Evolutionary conservation across 2,888 invertebrate species (phyloP).

Genomic region (Masnerella sp.): DNA sequence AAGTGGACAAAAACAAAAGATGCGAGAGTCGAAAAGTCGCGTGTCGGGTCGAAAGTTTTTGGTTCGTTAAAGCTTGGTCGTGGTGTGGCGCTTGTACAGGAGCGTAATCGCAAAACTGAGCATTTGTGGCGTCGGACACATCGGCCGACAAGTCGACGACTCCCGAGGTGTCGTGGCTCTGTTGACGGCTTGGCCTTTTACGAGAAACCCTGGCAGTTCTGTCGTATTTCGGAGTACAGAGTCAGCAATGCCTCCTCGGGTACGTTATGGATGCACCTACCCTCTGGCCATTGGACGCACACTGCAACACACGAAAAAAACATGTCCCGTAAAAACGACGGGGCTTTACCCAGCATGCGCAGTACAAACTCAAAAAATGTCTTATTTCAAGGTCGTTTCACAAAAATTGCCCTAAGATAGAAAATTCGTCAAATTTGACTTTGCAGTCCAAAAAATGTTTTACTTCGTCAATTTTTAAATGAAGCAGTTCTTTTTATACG

Average conservation of each 20-base stretch:
- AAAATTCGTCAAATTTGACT: too few relatives aligned
- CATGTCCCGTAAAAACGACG: constrained; percentile 40
- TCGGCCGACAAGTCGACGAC: constrained; percentile 45
- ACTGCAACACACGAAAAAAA: constrained; percentile 83
- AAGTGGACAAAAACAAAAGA: constrained; percentile 7
- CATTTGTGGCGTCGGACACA: constrained; percentile 55
- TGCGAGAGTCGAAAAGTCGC: constrained; percentile 8
- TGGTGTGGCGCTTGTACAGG: constrained; percentile 73
- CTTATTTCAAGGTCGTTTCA: too few relatives aligned
- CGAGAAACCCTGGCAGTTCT: constrained; percentile 74
- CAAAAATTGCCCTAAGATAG: too few relatives aligned
- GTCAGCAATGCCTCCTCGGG: constrained; percentile 75
- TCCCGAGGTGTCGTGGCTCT: constrained; percentile 65
- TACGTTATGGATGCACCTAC: constrained; percentile 81
- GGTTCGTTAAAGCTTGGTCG: constrained; percentile 74
- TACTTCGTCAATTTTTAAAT: too few relatives aligned
- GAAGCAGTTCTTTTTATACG: too few relatives aligned
- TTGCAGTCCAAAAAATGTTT: too few relatives aligned
- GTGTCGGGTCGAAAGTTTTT: constrained; percentile 18
- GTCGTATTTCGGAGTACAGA: constrained; percentile 74
- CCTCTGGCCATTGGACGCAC: constrained; percentile 95
- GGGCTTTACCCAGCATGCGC: constrained; percentile 14
- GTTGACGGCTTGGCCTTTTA: constrained; percentile 65
- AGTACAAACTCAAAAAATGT: too few relatives aligned
- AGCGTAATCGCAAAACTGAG: constrained; percentile 52